Evolutionary conservation across 2,113 vertebrate genomes (phyloP), one percentile per base, ranked within the genome.

Genomic region (Indri indri): DNA sequence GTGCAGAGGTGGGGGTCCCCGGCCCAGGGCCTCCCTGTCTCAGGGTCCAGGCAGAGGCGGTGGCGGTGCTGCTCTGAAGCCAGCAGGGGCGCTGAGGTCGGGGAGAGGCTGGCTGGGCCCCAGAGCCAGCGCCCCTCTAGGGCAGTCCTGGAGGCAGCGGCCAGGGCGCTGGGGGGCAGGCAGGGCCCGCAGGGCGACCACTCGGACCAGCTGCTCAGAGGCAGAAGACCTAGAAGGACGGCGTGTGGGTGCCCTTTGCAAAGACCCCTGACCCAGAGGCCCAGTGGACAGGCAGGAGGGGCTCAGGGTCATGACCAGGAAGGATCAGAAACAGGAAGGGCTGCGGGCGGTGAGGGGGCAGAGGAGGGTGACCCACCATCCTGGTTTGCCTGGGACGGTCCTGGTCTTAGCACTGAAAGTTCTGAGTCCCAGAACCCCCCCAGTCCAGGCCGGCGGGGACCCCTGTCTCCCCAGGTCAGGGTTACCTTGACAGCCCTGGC

Each of bases 171-270:
- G 0, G 71, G 70, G 8, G 98, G 98, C 40, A 94, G 23, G 89
- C 99, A 99, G 45, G 99, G 98, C 40, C 99, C 99, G 57, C 99
- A 99, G 77, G 98, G 97, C 0, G 99, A 99, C 99, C 99, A 99
- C 70, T 98, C 98, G 0, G 99, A 99, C 99, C 99, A 99, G 95
- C 98, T 98, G 2, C 99, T 99, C 94, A 99, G 98, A 50, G 99
- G 97, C 10, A 98, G 96, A 40, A 94, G 94, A 84, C 98, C 98
- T 98, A 85, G 68, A 77, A 83, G 5, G 25, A 45, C 2, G 63
- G 50, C 5, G 0, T 20, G 8, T 70, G 42, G 68, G n/a, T 13
- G 0, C 3, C 71, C 65, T 34, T 87, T 32, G 40, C 83, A 27
- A 73, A 32, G 63, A 65, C 68, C 80, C 16, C 22, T 7, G 4